Base-by-base conservation (phyloP, 2,113 vertebrate species). In the Eira barbara region DNA sequence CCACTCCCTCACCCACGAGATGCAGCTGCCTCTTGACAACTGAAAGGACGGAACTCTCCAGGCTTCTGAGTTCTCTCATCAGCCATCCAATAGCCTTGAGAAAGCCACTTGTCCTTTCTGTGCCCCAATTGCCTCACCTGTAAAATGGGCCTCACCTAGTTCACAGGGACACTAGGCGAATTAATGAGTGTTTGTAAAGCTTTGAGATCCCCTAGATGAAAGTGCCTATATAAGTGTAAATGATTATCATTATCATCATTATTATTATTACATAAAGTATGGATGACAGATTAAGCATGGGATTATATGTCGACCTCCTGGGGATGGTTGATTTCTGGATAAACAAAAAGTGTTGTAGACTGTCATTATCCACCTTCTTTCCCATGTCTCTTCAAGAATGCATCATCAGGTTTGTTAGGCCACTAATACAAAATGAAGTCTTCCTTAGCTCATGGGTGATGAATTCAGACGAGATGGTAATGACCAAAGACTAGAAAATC, bases 131-230 rank as follows among this genome's bases (percentile, higher is more conserved):
- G 55, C 81, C 63, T 93, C 95, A 87, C 45, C 96, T 94, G 87
- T 98, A 97, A 98, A 98, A 97, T 94, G 73, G 78, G 92, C 95
- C 89, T 98, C 82, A 80, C 91, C 96, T 95, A 97, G 96, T 98
- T 98, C 98, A 97, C 97, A 97, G 91, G 94, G 95, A 97, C 95
- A 91, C 91, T 55, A 63, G 91, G 52, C 92, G 82, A 94, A 95
- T 86, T 98, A 98, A 98, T 98, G 97, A 98, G 82, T 96, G 95
- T 97, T 97, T 98, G 91, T 93, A 96, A 91, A 97, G 91, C 94
- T 57, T 80, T 93, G 95, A 97, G 94, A 96, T 97, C 76, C 89
- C 89, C 93, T 80, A 97, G 97, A 98, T 97, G 98, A 97, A 98
- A 98, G 98, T 93, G 69, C 34, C 95, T 96, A 83, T 94, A 93